Percentiles rank a stretch among this genome's conserved stretches.
These are phyloP conservation scores for Neoitamus cyanurus DNA, from an alignment of 2,888 invertebrate species.

Conservation along the genomic window DNA sequence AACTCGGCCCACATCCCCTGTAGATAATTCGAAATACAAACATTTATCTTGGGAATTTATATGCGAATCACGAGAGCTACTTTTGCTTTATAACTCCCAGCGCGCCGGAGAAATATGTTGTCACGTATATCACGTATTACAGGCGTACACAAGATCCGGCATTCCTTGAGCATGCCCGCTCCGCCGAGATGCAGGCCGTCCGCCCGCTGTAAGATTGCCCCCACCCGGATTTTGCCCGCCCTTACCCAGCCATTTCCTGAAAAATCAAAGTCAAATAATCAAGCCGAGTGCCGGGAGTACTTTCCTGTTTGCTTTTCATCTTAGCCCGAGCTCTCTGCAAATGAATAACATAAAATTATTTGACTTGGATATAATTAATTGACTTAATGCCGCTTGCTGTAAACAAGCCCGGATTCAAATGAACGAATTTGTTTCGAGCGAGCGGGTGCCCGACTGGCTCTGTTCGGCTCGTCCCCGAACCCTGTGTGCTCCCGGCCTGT, in stretches of 20 bases:
- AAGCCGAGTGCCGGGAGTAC: conserved; percentile 39
- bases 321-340: conserved; percentile 24
- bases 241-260: background rate
- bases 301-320: conserved; percentile 51
- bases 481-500: background rate
- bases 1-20: conserved; percentile 25
- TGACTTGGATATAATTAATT: conserved; percentile 43
- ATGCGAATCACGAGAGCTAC: conserved; percentile 49
- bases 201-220: background rate
- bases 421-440: conserved; percentile 22
- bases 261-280: conserved; percentile 52
- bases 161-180: background rate
- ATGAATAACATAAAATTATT: conserved; percentile 35
- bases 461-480: background rate
- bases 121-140: conserved; percentile 43
- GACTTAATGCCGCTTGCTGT: conserved; percentile 25
- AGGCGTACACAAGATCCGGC: conserved; percentile 31
- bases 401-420: conserved; percentile 36
- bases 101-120: conserved; percentile 16
- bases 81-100: conserved; percentile 40
- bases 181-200: background rate
- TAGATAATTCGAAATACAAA: conserved; percentile 41
- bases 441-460: background rate
- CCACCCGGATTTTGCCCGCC: background rate
- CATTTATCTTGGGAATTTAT: conserved; percentile 51